Conservation (phyloP, 1,140 invertebrate species). For the Drosophila asahinai region DNA sequence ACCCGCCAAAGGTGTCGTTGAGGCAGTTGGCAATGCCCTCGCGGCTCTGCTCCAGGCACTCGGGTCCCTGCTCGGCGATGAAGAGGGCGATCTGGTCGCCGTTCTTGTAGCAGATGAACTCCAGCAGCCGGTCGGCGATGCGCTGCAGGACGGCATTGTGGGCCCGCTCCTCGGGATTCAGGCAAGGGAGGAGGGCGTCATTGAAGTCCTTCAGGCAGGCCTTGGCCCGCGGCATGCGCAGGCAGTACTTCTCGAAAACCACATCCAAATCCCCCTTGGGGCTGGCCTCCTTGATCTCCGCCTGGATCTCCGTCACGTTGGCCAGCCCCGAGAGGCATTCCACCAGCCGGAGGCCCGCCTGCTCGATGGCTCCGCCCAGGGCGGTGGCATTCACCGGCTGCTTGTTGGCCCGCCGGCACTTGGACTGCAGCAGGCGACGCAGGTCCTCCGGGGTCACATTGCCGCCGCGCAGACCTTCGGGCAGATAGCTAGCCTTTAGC, state of each 20-base stretch:
- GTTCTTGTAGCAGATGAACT: conserved; percentile 92
- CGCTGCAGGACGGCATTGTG: conserved; percentile 86
- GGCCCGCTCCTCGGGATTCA: conserved; percentile 87
- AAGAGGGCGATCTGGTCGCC: conserved; percentile 93
- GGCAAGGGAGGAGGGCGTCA: conserved; percentile 87
- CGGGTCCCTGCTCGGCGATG: conserved; percentile 91
- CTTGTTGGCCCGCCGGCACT: conserved; percentile 62
- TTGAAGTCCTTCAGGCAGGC: conserved; percentile 88
- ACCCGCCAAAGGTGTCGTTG: conserved; percentile 87
- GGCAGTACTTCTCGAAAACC: conserved; percentile 87
- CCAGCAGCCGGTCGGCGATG: conserved; percentile 89
- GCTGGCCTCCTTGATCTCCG: conserved; percentile 88
- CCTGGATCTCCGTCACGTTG: conserved; percentile 86
- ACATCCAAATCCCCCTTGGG: conserved; percentile 87
- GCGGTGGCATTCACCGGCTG: conserved; percentile 29
- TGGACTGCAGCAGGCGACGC: conserved; percentile 54
- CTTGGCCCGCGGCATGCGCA: conserved; percentile 87
- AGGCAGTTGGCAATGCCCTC: conserved; percentile 88
- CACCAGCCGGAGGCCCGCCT: conserved; percentile 44
- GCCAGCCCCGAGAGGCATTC: conserved; percentile 86
- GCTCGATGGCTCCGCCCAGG: conserved; percentile 45
- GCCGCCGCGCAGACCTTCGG: conserved; percentile 34
- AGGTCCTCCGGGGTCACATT: conserved; percentile 59
- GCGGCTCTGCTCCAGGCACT: conserved; percentile 88
- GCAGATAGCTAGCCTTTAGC: conserved; percentile 52